phyloP scores from a whole-genome alignment of 37 sponge, comb jelly and placozoan genomes.

The Hormiphora californensis region DNA sequence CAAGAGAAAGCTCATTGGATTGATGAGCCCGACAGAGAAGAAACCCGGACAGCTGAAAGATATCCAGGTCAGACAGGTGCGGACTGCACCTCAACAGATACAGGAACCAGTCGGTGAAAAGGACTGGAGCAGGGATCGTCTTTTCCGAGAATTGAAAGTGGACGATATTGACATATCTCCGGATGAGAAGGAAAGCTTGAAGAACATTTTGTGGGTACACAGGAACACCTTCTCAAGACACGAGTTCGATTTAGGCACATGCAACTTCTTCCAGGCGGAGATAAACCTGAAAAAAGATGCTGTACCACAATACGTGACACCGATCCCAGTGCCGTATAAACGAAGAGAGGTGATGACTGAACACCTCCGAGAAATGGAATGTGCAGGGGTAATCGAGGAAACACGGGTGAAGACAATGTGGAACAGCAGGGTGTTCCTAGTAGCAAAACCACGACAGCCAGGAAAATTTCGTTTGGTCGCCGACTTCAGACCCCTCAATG shows the following conservation, averaged over 20 bases:
- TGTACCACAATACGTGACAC: conserved; percentile 6
- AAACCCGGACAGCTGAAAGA: neutral
- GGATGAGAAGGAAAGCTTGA: neutral
- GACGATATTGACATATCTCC: neutral
- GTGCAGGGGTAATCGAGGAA: neutral
- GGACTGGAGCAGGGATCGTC: neutral
- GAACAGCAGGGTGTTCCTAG: conserved; percentile 7
- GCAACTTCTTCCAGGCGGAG: neutral
- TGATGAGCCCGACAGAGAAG: neutral
- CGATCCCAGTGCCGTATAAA: conserved; percentile 9
- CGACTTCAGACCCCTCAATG: conserved; percentile 3
- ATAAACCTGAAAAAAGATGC: conserved; percentile 7
- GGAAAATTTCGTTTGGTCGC: conserved; percentile 15
- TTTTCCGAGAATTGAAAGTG: neutral
- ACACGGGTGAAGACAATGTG: neutral
- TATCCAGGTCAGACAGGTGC: neutral
- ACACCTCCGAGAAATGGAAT: neutral
- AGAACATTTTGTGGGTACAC: neutral
- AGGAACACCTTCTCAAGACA: conserved; percentile 19
- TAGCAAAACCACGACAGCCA: conserved; percentile 6
- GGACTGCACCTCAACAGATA: neutral
- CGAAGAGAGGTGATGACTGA: neutral
- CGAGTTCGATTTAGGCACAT: conserved; percentile 19
- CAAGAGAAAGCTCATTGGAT: conserved; percentile 19
- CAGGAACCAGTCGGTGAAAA: too few species aligned